phyloP scores from a whole-genome alignment of 2,797 vertebrate species.

The Mycteria americana region DNA sequence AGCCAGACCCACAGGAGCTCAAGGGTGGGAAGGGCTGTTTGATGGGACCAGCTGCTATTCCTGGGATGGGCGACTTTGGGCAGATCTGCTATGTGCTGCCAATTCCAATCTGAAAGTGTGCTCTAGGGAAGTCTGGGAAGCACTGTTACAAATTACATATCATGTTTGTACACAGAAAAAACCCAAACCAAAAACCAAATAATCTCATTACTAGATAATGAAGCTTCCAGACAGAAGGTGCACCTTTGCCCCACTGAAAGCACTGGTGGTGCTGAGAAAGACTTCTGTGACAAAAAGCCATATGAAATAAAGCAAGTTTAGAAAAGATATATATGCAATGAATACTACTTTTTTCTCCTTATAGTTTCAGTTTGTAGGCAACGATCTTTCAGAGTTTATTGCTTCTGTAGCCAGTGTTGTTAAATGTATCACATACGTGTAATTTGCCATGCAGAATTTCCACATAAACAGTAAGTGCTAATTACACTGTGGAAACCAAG shows the following conservation, averaged over 20 bases:
- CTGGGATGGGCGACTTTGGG: neutral
- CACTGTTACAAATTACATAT: neutral
- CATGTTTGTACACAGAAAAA: neutral
- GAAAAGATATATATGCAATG: neutral
- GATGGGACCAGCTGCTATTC: neutral
- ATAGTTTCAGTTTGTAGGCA: neutral
- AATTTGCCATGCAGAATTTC: neutral
- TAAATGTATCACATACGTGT: neutral
- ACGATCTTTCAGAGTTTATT: neutral
- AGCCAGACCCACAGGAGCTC: neutral
- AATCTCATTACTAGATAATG: neutral
- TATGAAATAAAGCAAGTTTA: neutral
- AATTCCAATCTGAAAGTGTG: neutral
- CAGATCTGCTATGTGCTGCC: neutral
- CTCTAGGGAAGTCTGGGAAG: neutral
- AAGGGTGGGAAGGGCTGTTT: neutral
- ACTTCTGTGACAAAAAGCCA: neutral
- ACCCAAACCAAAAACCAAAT: rapidly evolving
- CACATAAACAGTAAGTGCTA: neutral
- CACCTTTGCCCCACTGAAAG: neutral
- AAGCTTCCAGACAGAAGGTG: neutral
- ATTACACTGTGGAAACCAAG: neutral
- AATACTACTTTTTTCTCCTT: neutral
- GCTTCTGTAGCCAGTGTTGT: neutral
- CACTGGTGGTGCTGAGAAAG: neutral